Conservation (phyloP, 1,140 invertebrate genomes). For the Orussus abietinus region DNA sequence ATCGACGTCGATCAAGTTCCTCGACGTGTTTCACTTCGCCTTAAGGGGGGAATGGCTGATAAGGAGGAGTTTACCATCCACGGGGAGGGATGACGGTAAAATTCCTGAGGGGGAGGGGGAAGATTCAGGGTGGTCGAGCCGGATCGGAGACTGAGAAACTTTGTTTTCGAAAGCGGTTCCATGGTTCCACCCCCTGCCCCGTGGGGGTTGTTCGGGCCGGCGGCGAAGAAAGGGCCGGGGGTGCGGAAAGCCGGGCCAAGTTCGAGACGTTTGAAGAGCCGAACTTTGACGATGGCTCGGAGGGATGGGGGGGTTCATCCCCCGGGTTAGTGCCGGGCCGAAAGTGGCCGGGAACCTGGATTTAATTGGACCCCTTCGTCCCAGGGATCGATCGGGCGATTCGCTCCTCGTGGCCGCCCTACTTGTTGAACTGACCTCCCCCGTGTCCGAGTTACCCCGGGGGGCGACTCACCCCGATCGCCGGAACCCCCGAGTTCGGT, state of each 20-base stretch:
- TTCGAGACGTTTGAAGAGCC: constrained; percentile 6
- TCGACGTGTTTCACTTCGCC: no score
- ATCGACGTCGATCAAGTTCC: no score
- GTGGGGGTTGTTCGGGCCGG: neutral
- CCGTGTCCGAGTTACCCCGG: no score
- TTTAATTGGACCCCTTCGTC: neutral
- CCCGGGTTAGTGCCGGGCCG: neutral
- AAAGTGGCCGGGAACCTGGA: neutral
- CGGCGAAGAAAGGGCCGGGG: constrained; percentile 13
- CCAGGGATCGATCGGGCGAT: no score
- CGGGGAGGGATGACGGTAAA: neutral
- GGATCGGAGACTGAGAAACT: constrained; percentile 27
- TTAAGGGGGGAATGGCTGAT: no score
- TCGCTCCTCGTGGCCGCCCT: no score
- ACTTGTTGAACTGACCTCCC: neutral
- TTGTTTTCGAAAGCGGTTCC: constrained; percentile 26
- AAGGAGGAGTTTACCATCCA: neutral
- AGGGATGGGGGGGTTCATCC: neutral
- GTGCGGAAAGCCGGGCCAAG: constrained; percentile 6
- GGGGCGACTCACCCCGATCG: no score
- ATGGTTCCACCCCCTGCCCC: constrained; percentile 18
- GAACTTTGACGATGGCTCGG: constrained; percentile 5
- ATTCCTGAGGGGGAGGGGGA: neutral
- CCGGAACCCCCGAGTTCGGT: no score
- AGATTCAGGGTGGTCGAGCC: neutral